Conservation (phyloP, 92 coral and sea anemone species). For the Heteractis magnifica region DNA sequence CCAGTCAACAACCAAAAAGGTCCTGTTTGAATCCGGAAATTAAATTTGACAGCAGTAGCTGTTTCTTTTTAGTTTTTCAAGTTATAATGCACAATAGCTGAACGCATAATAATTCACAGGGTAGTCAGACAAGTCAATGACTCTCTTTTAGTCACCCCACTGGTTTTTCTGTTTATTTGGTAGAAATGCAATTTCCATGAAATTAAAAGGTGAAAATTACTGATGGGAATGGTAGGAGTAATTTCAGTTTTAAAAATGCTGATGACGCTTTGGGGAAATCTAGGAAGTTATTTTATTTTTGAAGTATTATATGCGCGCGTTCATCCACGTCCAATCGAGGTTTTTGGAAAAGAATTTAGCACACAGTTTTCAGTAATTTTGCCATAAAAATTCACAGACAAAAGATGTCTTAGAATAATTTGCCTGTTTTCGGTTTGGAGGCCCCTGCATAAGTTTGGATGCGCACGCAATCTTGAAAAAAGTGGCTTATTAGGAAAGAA, state of each 20-base stretch:
- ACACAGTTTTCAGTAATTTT: too few species aligned
- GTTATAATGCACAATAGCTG: not conserved
- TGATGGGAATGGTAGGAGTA: not conserved
- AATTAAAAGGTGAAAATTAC: too few species aligned
- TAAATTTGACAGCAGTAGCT: not conserved
- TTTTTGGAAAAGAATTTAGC: not conserved
- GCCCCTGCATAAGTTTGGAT: too few species aligned
- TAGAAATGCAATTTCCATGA: too few species aligned
- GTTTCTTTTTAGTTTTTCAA: not conserved
- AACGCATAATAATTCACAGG: not conserved
- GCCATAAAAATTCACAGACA: too few species aligned
- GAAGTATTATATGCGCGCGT: too few species aligned
- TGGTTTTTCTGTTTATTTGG: not conserved
- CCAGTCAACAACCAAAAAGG: not conserved
- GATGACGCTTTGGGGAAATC: not conserved
- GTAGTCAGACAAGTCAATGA: not conserved
- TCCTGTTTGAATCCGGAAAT: conserved; percentile 6
- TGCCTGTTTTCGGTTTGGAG: too few species aligned
- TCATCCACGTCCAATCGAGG: not conserved
- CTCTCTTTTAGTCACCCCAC: not conserved
- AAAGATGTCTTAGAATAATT: too few species aligned
- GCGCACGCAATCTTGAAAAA: too few species aligned
- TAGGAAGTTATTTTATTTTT: not conserved
- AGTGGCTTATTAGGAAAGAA: too few species aligned
- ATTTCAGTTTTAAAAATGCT: not conserved